These are phyloP conservation scores for Andricus quercusramuli DNA, from an alignment of 2,888 invertebrate genomes.

Conservation along the genomic window DNA sequence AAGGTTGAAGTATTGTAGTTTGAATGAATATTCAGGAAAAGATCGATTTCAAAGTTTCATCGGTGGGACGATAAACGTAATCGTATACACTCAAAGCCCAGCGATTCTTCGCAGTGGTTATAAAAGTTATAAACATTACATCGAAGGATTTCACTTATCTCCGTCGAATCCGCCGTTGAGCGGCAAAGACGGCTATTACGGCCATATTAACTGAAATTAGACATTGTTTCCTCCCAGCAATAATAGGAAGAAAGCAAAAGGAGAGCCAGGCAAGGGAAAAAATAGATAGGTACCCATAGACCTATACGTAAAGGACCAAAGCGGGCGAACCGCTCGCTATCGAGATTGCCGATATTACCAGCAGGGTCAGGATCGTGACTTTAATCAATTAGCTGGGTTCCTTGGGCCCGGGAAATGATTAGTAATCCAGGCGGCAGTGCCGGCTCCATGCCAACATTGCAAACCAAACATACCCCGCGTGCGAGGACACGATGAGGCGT, in stretches of 20 bases:
- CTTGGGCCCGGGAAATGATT: constrained; percentile 77
- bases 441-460: constrained; percentile 49
- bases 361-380: constrained; percentile 76
- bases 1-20: background rate
- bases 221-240: constrained; percentile 69
- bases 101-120: constrained; percentile 37
- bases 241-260: constrained; percentile 58
- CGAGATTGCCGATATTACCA: constrained; percentile 74
- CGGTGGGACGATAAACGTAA: constrained; percentile 45
- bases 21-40: background rate
- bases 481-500: constrained; percentile 41
- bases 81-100: constrained; percentile 27
- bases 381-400: constrained; percentile 78
- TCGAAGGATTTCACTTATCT: constrained; percentile 64
- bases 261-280: constrained; percentile 49
- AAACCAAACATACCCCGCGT: constrained; percentile 38
- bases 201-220: constrained; percentile 72
- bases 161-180: constrained; percentile 53
- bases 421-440: constrained; percentile 70
- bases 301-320: constrained; percentile 44
- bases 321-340: constrained; percentile 56
- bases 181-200: constrained; percentile 66
- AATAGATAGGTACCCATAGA: constrained; percentile 44
- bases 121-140: constrained; percentile 46
- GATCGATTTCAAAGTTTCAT: constrained; percentile 33